Base-by-base conservation (phyloP, 2,797 vertebrate species). In the Galagoides demidoff region DNA sequence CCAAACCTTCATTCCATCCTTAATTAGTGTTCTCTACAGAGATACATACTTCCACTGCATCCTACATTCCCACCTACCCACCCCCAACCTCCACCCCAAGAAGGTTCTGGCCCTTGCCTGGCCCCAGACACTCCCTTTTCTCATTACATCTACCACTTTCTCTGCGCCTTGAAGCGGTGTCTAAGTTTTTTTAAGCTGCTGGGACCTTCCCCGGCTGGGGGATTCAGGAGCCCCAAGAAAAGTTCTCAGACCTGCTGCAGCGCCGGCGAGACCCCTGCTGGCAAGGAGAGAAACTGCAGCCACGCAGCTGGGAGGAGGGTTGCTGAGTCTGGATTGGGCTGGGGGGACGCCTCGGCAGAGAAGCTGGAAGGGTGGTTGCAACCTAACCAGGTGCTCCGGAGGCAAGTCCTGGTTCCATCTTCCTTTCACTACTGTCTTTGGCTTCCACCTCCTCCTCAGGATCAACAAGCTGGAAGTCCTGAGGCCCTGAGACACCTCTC, bases 231-330 rank as follows among this genome's bases (percentile, higher is more conserved):
- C 14, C 37, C 16, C 4, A 5, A 73, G 64, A 45, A 59, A 64
- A 39, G 70, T 45, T 92, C 76, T 84, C 1, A 1, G 20, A 37
- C 31, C 52, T 43, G 27, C 37, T 0, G 10, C 43, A 63, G 88
- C 87, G 19, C 93, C 3, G 49, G 82, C 61, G 82, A 90, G 96
- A 85, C 95, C 85, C 86, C 97, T 97, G 95, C 87, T 85, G 95
- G 88, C 20, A 1, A 92, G 2, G 52, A 0, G 0, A 70, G 90
- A 39, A 78, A 85, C 85, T 96, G 92, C 93, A 88, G 39, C 0
- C 27, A 52, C 2, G 4, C 45, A 3, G 29, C 4, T 0, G 23
- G 1, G 3, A 29, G 61, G 23, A 34, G 2, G 39, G 22, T 14
- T 16, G 37, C 23, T 3, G 2, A 4, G 9, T 4, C 10, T 0